Evolutionary conservation across 2,888 invertebrate species (phyloP).

Genomic region (Hydriomena furcata): DNA sequence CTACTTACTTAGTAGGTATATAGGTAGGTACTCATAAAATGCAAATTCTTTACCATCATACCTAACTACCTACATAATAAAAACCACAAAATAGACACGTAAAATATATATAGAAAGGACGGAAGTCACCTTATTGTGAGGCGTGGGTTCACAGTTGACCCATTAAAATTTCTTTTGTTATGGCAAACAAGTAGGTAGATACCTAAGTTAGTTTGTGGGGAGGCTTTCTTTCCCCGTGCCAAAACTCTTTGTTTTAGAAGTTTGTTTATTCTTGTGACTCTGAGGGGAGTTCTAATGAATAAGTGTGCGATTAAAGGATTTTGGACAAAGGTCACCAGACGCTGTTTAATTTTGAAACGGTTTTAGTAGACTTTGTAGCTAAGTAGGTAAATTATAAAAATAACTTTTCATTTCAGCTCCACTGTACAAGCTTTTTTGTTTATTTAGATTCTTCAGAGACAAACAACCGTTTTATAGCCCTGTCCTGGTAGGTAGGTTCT

Average conservation of each 20-base stretch:
- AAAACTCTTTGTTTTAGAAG: slow-evolving; percentile 47
- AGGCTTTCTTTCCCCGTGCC: slow-evolving; percentile 41
- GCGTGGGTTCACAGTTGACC: slow-evolving; percentile 36
- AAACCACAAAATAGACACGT: not conserved
- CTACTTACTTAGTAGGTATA: too few species aligned
- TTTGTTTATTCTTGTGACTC: slow-evolving; percentile 47
- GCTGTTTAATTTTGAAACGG: slow-evolving; percentile 27
- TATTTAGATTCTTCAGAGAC: not conserved
- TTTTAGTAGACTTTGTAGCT: slow-evolving; percentile 11
- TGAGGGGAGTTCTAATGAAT: slow-evolving; percentile 46
- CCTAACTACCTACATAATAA: too few species aligned
- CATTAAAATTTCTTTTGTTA: slow-evolving; percentile 39
- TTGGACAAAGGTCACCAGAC: slow-evolving; percentile 42
- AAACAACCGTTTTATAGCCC: too few species aligned
- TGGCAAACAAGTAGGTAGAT: slow-evolving; percentile 30
- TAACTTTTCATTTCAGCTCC: not conserved
- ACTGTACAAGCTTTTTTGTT: too few species aligned
- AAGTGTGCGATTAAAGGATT: slow-evolving; percentile 49
- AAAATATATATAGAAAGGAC: slow-evolving; percentile 9
- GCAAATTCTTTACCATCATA: too few species aligned
- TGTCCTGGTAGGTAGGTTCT: too few species aligned
- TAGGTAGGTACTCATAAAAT: too few species aligned
- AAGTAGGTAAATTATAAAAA: slow-evolving; percentile 4
- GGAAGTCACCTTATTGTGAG: slow-evolving; percentile 29
- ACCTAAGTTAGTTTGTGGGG: slow-evolving; percentile 32